Conservation (phyloP, 2,113 vertebrate genomes). For the Alexandromys fortis region DNA sequence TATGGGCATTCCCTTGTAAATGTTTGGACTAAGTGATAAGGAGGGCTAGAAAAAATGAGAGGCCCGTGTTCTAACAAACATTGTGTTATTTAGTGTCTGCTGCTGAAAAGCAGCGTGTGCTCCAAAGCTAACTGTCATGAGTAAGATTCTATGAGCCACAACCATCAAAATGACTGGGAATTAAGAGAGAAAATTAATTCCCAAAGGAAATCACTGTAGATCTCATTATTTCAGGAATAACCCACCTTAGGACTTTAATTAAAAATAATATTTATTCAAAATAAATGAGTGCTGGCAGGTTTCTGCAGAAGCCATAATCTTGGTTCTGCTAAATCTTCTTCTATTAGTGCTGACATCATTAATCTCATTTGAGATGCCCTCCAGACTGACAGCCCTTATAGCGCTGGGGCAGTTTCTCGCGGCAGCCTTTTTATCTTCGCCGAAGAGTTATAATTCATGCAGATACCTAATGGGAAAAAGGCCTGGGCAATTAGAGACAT, state of each 20-base stretch:
- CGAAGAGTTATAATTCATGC: slow-evolving; percentile 82
- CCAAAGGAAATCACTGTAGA: slow-evolving; percentile 87
- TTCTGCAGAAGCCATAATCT: slow-evolving; percentile 86
- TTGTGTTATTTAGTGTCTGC: slow-evolving; percentile 62
- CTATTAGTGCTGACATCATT: slow-evolving; percentile 85
- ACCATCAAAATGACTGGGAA: slow-evolving; percentile 85
- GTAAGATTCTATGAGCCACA: slow-evolving; percentile 78
- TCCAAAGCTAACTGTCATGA: slow-evolving; percentile 76
- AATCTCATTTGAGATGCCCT: slow-evolving; percentile 86
- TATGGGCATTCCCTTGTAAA: not conserved
- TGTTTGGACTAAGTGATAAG: slow-evolving; percentile 42
- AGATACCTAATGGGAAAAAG: slow-evolving; percentile 80
- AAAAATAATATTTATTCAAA: slow-evolving; percentile 90
- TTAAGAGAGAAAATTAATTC: slow-evolving; percentile 89
- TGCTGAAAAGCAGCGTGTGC: slow-evolving; percentile 70
- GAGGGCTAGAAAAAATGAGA: slow-evolving; percentile 54
- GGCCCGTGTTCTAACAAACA: slow-evolving; percentile 51
- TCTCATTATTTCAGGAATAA: slow-evolving; percentile 89
- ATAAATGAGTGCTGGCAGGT: slow-evolving; percentile 87
- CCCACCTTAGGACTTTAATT: slow-evolving; percentile 90
- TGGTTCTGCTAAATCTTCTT: slow-evolving; percentile 85
- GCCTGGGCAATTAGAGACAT: slow-evolving; percentile 84
- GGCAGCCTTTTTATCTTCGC: slow-evolving; percentile 85
- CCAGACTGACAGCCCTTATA: slow-evolving; percentile 82
- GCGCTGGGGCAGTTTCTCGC: slow-evolving; percentile 75